phyloP scores from a whole-genome alignment of 2,797 vertebrate species.

The Sebastes jordani region DNA sequence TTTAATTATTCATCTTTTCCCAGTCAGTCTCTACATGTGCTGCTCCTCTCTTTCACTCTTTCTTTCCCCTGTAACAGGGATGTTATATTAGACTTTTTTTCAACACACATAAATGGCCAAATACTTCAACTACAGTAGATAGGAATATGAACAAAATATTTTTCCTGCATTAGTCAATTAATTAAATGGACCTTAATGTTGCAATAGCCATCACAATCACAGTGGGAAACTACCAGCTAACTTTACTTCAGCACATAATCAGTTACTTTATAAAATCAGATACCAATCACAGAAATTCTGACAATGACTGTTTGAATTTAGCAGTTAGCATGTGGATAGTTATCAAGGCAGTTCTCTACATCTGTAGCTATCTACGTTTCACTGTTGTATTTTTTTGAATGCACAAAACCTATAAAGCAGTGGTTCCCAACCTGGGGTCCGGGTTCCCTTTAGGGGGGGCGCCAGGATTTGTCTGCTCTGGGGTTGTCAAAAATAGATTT shows the following conservation, averaged over 20 bases:
- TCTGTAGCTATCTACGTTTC: neutral
- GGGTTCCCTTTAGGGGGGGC: too few relatives aligned
- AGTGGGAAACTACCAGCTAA: neutral
- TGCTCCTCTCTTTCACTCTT: neutral
- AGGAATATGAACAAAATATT: neutral
- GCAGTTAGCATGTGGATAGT: neutral
- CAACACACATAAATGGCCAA: neutral
- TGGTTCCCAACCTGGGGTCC: too few relatives aligned
- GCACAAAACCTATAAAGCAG: neutral
- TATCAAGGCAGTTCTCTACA: too few relatives aligned
- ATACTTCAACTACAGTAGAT: neutral
- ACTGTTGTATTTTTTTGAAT: neutral
- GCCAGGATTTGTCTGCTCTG: too few relatives aligned
- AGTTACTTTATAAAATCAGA: neutral
- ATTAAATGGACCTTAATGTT: neutral
- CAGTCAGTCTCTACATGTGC: neutral
- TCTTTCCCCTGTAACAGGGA: neutral
- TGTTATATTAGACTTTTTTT: neutral
- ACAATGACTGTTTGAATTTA: neutral
- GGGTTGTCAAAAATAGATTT: too few relatives aligned
- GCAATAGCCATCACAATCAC: neutral
- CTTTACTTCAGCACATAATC: neutral
- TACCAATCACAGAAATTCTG: neutral
- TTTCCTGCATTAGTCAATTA: neutral
- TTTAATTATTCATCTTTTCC: constrained; percentile 23